Evolutionary conservation across 1,140 invertebrate genomes (phyloP).

Genomic region (Heliconius congener): DNA sequence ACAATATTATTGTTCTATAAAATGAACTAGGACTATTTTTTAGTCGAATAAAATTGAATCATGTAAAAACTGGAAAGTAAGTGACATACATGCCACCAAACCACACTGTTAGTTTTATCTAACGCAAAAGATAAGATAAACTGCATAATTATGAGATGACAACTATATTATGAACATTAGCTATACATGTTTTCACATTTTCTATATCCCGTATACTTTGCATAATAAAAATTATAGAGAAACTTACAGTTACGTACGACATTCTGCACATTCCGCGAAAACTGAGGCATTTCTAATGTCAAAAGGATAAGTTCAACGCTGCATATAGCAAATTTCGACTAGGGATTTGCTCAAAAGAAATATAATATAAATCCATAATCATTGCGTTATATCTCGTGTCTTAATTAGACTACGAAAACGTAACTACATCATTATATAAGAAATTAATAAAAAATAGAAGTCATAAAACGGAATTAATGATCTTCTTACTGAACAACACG

Average conservation of each 20-base stretch:
- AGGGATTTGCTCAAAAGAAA: too few species aligned
- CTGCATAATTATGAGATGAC: constrained; percentile 3
- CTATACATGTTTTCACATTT: not conserved
- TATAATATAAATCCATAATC: not conserved
- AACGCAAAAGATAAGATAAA: not conserved
- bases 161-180: not conserved
- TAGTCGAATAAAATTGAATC: not conserved
- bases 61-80: not conserved
- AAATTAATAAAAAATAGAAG: not conserved
- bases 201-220: too few species aligned
- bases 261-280: too few species aligned
- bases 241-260: too few species aligned
- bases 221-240: too few species aligned
- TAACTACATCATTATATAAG: not conserved
- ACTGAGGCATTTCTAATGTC: too few species aligned
- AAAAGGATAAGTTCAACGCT: too few species aligned
- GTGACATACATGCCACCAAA: not conserved
- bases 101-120: not conserved
- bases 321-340: not conserved
- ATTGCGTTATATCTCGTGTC: not conserved
- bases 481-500: not conserved
- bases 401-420: not conserved
- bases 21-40: not conserved
- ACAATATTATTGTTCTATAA: too few species aligned
- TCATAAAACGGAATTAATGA: not conserved